Percentiles rank a stretch among this genome's conserved stretches.
phyloP scores from a whole-genome alignment of 2,888 invertebrate species.

The Melitaea athalia region DNA sequence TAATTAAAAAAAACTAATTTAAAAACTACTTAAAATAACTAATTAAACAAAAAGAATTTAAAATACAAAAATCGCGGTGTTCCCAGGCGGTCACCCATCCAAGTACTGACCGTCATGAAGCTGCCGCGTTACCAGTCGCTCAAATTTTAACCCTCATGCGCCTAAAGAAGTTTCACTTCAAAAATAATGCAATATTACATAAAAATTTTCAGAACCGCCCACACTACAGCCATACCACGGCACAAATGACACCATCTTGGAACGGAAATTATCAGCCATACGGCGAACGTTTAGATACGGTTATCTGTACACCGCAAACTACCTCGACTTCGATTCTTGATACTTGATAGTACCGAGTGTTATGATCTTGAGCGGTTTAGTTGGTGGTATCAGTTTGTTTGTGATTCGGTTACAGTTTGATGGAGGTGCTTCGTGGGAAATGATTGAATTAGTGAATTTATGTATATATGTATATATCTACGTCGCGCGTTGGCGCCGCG shows the following conservation, averaged over 20 bases:
- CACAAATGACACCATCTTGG: constrained; percentile 45
- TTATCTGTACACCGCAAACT: constrained; percentile 42
- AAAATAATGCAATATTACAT: no score
- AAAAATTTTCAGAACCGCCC: background rate
- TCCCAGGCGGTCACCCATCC: no score
- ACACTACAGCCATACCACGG: constrained; percentile 15
- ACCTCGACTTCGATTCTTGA: constrained; percentile 37
- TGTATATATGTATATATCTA: no score
- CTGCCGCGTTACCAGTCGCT: no score
- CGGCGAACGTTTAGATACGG: constrained; percentile 42
- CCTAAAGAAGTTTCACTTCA: no score
- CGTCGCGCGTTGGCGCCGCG: no score
- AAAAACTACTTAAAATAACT: no score
- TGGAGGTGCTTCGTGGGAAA: background rate
- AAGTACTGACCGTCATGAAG: no score
- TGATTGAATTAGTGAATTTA: background rate
- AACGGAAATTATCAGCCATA: constrained; percentile 48
- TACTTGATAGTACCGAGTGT: constrained; percentile 23
- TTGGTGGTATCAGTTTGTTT: constrained; percentile 2
- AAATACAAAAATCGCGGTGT: no score
- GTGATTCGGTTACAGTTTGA: background rate
- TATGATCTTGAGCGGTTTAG: constrained; percentile 11
- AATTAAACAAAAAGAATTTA: no score
- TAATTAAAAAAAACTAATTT: no score
- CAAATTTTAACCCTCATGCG: no score